Evolutionary conservation across 2,888 invertebrate genomes (phyloP).

Genomic region (Conistra vaccinii): DNA sequence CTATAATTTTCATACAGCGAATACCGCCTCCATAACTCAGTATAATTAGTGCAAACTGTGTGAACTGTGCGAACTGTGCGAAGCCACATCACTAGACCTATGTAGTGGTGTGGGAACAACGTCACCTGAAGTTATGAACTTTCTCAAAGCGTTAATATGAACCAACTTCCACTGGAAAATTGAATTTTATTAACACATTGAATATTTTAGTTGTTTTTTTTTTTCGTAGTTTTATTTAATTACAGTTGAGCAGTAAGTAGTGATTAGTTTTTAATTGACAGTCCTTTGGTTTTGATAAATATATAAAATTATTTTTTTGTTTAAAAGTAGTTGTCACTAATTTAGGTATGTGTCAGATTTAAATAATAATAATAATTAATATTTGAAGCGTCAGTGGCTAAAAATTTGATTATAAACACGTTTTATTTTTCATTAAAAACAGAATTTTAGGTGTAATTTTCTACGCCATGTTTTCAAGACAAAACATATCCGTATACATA

Average conservation of each 20-base stretch:
- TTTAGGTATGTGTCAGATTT: background rate
- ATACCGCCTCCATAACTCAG: constrained; percentile 62
- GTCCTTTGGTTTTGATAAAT: background rate
- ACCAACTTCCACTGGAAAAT: constrained; percentile 77
- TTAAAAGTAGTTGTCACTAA: background rate
- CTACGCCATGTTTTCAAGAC: background rate
- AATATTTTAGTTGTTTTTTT: constrained; percentile 40
- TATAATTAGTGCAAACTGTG: constrained; percentile 57
- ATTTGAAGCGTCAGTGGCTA: background rate
- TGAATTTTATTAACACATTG: constrained; percentile 74
- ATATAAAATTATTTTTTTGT: background rate
- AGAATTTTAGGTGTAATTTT: background rate
- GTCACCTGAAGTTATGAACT: constrained; percentile 87
- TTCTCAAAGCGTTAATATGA: constrained; percentile 78
- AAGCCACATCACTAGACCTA: constrained; percentile 54
- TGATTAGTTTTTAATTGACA: constrained; percentile 9
- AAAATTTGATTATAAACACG: background rate
- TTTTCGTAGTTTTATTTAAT: constrained; percentile 14
- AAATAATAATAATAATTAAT: background rate
- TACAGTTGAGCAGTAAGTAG: background rate
- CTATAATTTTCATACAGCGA: constrained; percentile 46
- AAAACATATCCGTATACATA: background rate
- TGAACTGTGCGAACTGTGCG: constrained; percentile 27
- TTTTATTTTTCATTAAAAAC: background rate
- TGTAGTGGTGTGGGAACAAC: constrained; percentile 82